Percentiles rank a stretch among this genome's conserved stretches.
Evolutionary conservation across 1,140 invertebrate species (phyloP).

Genomic region (Eriosoma lanigerum): DNA sequence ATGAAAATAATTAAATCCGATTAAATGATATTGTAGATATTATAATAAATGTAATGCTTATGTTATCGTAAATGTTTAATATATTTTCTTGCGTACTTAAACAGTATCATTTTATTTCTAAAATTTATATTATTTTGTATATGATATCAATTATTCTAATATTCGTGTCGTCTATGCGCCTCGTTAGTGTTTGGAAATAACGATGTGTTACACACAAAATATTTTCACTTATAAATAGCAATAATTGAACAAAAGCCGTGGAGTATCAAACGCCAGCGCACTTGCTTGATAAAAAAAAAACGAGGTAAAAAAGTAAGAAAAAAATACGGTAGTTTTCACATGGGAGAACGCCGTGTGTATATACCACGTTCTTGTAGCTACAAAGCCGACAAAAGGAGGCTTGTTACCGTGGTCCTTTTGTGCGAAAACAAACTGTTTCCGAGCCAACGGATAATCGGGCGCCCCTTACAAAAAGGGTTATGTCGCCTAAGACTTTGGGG

Average conservation of each 20-base stretch:
- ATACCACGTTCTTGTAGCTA: not conserved
- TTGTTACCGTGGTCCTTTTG: conserved; percentile 39
- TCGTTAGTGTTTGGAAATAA: conserved; percentile 23
- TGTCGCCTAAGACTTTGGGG: conserved; percentile 37
- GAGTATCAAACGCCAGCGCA: conserved; percentile 7
- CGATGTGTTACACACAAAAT: conserved; percentile 8
- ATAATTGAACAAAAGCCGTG: conserved; percentile 39
- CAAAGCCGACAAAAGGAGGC: conserved; percentile 42
- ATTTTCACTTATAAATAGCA: not conserved
- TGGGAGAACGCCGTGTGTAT: conserved; percentile 15
- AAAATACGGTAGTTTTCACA: conserved; percentile 21
- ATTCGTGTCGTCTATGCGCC: not conserved
- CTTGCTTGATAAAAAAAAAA: not conserved
- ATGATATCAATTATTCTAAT: no score
- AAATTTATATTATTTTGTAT: no score
- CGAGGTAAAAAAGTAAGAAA: not conserved
- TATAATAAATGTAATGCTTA: no score
- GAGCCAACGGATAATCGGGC: conserved; percentile 47
- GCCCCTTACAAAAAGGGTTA: conserved; percentile 36
- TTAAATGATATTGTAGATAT: no score
- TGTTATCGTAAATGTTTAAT: no score
- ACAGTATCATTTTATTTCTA: no score
- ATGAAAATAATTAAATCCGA: no score
- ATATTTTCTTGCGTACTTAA: no score
- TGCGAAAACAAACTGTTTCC: conserved; percentile 48